These are phyloP conservation scores for Diogma glabrata DNA, from an alignment of 2,888 invertebrate genomes.

Conservation along the genomic window DNA sequence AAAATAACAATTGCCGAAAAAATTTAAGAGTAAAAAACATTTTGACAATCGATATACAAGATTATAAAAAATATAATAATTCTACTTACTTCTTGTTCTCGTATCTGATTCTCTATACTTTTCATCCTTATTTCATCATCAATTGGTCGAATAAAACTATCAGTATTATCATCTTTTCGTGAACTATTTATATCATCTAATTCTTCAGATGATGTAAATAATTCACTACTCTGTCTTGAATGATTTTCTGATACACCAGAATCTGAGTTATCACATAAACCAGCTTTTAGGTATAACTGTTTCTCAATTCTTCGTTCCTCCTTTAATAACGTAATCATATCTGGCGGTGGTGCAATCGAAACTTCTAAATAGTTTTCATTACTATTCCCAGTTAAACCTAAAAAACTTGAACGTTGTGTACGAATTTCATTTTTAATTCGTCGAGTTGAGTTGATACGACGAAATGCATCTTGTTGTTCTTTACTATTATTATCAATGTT, in stretches of 20 bases:
- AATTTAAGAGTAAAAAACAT: too few relatives aligned
- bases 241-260: constrained; percentile 67
- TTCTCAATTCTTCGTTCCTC: constrained; percentile 68
- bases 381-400: constrained; percentile 64
- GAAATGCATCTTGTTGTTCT: constrained; percentile 43
- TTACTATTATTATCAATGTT: background rate
- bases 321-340: constrained; percentile 68
- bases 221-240: constrained; percentile 72
- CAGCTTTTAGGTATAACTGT: constrained; percentile 59
- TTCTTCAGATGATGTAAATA: constrained; percentile 69
- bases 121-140: constrained; percentile 44
- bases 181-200: constrained; percentile 47
- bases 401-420: constrained; percentile 72
- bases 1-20: too few relatives aligned
- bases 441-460: constrained; percentile 69
- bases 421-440: constrained; percentile 77
- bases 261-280: constrained; percentile 55
- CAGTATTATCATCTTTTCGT: constrained; percentile 43
- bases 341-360: constrained; percentile 59
- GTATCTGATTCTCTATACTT: constrained; percentile 50
- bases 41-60: background rate
- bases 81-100: constrained; percentile 48
- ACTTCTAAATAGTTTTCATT: constrained; percentile 58
- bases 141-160: constrained; percentile 26
- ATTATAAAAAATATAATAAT: background rate